Conservation (phyloP, 2,888 invertebrate genomes). For the Mimumesa dahlbomi region DNA sequence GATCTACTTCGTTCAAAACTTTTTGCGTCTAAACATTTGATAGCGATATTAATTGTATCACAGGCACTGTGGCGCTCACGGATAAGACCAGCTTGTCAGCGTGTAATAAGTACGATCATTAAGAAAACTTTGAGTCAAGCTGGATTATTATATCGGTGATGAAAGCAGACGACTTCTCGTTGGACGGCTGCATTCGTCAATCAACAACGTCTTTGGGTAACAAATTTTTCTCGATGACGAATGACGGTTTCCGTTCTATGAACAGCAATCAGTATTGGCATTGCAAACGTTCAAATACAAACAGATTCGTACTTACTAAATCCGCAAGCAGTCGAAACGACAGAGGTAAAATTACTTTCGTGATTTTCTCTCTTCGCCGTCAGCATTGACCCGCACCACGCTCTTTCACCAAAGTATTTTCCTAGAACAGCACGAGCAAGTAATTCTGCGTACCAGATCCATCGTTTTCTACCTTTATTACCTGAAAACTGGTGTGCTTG, state of each 20-base stretch:
- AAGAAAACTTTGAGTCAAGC: neutral
- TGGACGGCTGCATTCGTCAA: too few relatives aligned
- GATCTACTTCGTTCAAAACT: too few relatives aligned
- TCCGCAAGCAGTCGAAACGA: conserved; percentile 42
- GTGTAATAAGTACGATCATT: neutral
- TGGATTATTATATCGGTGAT: too few relatives aligned
- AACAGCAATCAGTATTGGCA: neutral
- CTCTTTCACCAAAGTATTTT: conserved; percentile 40
- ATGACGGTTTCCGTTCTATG: conserved; percentile 9
- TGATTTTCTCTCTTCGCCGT: conserved; percentile 41
- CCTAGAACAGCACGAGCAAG: conserved; percentile 42
- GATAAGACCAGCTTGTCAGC: neutral
- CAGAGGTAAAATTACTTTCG: conserved; percentile 42
- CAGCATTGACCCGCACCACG: conserved; percentile 39
- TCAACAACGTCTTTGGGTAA: too few relatives aligned
- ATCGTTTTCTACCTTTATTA: conserved; percentile 26
- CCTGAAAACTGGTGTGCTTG: too few relatives aligned
- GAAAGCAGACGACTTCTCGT: too few relatives aligned
- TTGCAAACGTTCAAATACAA: conserved; percentile 39
- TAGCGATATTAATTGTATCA: too few relatives aligned
- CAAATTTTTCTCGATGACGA: too few relatives aligned
- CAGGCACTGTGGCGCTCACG: neutral
- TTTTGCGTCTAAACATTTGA: too few relatives aligned
- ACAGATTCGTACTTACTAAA: conserved; percentile 47
- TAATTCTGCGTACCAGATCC: conserved; percentile 41